These are phyloP conservation scores for Anorthoa munda DNA, from an alignment of 2,888 invertebrate genomes.

Conservation along the genomic window DNA sequence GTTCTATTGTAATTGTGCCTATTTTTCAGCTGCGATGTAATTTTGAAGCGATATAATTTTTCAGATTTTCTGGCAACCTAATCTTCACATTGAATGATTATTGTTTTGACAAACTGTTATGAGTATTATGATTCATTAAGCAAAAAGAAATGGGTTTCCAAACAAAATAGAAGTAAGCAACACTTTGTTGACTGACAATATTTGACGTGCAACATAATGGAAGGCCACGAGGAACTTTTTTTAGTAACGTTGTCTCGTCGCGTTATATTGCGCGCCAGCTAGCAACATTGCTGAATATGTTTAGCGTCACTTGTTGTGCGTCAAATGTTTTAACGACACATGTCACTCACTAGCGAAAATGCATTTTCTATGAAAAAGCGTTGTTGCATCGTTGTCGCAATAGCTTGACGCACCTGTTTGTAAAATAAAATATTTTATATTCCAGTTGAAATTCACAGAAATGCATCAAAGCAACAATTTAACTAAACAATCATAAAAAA, in stretches of 20 bases:
- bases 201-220: no score
- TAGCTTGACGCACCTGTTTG: neutral
- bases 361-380: no score
- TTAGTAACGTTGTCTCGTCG: no score
- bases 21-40: slow-evolving; percentile 2
- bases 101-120: slow-evolving; percentile 8
- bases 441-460: neutral
- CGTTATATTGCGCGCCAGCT: no score
- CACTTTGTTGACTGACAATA: neutral
- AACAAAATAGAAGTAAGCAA: neutral
- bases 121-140: neutral
- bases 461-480: neutral
- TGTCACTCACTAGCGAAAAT: neutral
- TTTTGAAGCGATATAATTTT: neutral
- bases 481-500: slow-evolving; percentile 10
- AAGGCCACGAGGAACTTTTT: no score
- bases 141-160: neutral
- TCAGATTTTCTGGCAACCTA: no score
- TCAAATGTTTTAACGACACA: neutral
- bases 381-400: no score
- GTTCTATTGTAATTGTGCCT: slow-evolving; percentile 5
- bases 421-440: neutral
- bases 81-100: neutral
- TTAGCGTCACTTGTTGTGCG: no score
- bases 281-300: no score